Evolutionary conservation across 2,888 invertebrate genomes (phyloP).

Genomic region (Chalcis sispes): DNA sequence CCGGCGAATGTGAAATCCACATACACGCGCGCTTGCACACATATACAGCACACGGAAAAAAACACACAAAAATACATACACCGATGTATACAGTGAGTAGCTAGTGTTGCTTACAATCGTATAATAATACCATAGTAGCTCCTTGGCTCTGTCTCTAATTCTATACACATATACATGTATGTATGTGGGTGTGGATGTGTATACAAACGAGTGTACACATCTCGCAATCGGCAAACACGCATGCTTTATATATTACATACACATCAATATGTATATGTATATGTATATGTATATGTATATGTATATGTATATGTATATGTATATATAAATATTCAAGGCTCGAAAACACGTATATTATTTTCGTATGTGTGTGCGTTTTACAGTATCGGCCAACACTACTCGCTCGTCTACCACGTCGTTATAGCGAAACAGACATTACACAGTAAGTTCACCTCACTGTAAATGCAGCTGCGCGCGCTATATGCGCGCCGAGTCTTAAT

Average conservation of each 20-base stretch:
- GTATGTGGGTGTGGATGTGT: neutral
- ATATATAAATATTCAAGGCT: constrained; percentile 2
- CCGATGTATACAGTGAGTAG: too few relatives aligned
- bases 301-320: constrained; percentile 2
- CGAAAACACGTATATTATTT: constrained; percentile 31
- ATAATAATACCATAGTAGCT: too few relatives aligned
- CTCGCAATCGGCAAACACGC: neutral
- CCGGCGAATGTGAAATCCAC: constrained; percentile 3
- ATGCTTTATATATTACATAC: neutral
- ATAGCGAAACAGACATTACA: constrained; percentile 76
- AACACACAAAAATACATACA: too few relatives aligned
- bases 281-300: neutral
- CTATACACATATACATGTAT: neutral
- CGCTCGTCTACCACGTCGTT: constrained; percentile 85
- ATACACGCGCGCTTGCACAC: neutral
- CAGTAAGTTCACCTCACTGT: constrained; percentile 66
- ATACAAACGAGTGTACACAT: too few relatives aligned
- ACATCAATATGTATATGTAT: neutral
- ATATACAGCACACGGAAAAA: too few relatives aligned
- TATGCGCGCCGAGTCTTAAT: too few relatives aligned
- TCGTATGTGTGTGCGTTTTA: constrained; percentile 74
- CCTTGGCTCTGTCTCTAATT: too few relatives aligned
- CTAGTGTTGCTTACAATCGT: too few relatives aligned
- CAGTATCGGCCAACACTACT: constrained; percentile 83
- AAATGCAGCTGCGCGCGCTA: too few relatives aligned